Evolutionary conservation across 2,113 vertebrate genomes (phyloP).

Genomic region (Pteronura brasiliensis): DNA sequence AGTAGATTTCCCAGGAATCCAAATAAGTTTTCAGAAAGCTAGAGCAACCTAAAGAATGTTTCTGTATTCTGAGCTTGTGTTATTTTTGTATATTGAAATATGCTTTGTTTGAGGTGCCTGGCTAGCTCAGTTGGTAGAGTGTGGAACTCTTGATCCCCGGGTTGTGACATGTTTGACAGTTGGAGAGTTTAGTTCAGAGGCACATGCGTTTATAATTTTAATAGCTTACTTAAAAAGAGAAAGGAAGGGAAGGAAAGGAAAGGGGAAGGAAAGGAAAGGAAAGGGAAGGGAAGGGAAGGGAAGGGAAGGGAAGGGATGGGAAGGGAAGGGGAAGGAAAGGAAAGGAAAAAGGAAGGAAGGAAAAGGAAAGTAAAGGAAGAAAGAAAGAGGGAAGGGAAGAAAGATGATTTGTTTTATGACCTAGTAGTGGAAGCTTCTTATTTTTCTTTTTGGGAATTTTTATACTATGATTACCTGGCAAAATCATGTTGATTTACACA

Average conservation of each 20-base stretch:
- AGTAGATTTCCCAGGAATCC: neutral
- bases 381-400: neutral
- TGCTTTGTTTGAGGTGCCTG: neutral
- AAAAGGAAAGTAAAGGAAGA: neutral
- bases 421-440: neutral
- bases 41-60: neutral
- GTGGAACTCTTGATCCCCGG: neutral
- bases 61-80: neutral
- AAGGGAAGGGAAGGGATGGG: neutral
- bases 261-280: no score
- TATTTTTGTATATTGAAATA: neutral
- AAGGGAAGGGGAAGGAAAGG: neutral
- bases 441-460: neutral
- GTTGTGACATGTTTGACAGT: neutral
- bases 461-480: neutral
- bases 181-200: neutral
- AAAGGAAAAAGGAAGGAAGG: no score
- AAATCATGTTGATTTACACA: neutral
- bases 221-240: neutral
- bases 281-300: neutral
- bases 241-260: neutral
- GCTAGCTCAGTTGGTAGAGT: neutral
- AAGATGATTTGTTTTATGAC: neutral
- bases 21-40: neutral
- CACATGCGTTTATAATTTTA: neutral